Evolutionary conservation across 2,797 vertebrate species (phyloP).

Genomic region (Ciconia nigra): DNA sequence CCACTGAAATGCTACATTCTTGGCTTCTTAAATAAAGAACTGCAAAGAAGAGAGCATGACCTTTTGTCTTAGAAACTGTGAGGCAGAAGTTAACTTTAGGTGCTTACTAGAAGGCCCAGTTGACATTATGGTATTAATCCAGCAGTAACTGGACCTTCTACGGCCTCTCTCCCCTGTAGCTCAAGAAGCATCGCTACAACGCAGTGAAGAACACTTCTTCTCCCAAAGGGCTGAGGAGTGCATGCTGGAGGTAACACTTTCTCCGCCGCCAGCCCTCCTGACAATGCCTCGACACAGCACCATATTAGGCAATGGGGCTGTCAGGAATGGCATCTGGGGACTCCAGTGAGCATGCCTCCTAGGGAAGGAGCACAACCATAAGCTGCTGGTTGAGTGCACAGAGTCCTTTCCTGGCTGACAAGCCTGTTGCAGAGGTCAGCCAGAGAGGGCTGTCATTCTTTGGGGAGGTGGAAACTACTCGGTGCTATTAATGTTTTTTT

Average conservation of each 20-base stretch:
- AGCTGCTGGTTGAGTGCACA: neutral
- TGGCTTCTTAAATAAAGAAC: neutral
- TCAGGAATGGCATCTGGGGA: slow-evolving; percentile 45
- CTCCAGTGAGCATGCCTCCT: slow-evolving; percentile 18
- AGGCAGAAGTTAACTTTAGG: neutral
- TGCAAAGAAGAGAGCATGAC: neutral
- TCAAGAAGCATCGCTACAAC: neutral
- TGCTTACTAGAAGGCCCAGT: neutral
- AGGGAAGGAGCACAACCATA: neutral
- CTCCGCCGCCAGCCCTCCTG: neutral
- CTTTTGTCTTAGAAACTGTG: neutral
- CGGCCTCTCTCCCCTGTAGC: neutral
- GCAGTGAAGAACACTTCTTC: neutral
- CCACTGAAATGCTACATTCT: neutral
- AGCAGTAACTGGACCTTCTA: neutral
- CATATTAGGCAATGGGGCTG: slow-evolving; percentile 45
- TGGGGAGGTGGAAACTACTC: slow-evolving; percentile 40
- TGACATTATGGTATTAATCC: neutral
- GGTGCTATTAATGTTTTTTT: slow-evolving; percentile 41
- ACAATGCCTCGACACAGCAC: slow-evolving; percentile 1
- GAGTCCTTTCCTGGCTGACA: slow-evolving; percentile 37
- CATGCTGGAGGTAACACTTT: neutral
- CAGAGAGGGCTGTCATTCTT: slow-evolving; percentile 53
- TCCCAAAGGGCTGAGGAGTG: neutral
- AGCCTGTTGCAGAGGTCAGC: slow-evolving; percentile 45